phyloP scores from a whole-genome alignment of 1,140 invertebrate species.

The Pollicipes pollicipes region DNA sequence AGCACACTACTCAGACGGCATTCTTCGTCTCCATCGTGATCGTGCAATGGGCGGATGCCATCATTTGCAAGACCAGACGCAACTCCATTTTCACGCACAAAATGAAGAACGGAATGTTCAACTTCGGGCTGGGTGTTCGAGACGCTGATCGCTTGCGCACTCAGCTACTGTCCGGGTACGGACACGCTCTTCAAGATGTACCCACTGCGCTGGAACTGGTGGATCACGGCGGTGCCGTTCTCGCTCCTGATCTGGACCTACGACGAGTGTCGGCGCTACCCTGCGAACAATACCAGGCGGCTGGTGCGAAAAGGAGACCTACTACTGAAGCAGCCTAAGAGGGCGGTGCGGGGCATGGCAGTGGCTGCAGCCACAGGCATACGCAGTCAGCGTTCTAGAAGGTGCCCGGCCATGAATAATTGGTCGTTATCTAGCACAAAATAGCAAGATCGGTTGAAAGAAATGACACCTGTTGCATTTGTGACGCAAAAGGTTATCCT shows the following conservation, averaged over 20 bases:
- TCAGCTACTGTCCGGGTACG: conserved; percentile 91
- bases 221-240: conserved; percentile 92
- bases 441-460: no score
- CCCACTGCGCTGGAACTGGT: conserved; percentile 65
- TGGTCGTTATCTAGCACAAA: no score
- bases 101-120: conserved; percentile 91
- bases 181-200: conserved; percentile 91
- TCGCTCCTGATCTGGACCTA: conserved; percentile 93
- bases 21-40: conserved; percentile 97
- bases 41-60: conserved; percentile 96
- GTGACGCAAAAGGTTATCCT: no score
- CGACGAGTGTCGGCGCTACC: conserved; percentile 90
- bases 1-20: conserved; percentile 94
- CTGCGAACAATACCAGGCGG: conserved; percentile 89
- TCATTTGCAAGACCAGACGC: conserved; percentile 92
- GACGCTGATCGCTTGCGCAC: conserved; percentile 77
- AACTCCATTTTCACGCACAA: conserved; percentile 93
- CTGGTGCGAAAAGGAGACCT: conserved; percentile 96
- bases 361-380: no score
- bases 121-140: conserved; percentile 89
- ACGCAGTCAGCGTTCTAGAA: no score
- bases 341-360: no score
- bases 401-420: no score
- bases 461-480: no score
- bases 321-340: no score